Conservation (phyloP, 2,797 vertebrate species). For the Perdix hodgsoniae region DNA sequence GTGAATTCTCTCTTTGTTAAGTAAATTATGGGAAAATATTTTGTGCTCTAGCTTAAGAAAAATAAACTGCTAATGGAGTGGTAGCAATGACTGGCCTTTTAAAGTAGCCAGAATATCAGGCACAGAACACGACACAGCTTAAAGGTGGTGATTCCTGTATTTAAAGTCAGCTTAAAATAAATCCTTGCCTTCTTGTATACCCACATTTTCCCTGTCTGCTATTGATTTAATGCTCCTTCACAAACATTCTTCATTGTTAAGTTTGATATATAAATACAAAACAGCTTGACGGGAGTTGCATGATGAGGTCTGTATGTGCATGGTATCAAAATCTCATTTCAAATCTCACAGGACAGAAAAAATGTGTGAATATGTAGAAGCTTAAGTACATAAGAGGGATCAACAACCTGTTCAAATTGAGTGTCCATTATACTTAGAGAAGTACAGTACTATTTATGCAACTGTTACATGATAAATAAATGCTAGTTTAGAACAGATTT, state of each 20-base stretch:
- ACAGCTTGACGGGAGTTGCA: accelerated
- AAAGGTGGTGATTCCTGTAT: not conserved
- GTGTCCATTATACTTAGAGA: not conserved
- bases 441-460: not conserved
- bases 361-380: not conserved
- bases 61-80: not conserved
- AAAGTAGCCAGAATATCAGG: not conserved
- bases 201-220: not conserved
- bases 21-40: slow-evolving; percentile 65
- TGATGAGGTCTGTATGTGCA: not conserved
- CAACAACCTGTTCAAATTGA: not conserved
- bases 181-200: not conserved
- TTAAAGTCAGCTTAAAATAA: not conserved
- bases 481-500: not conserved
- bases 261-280: not conserved
- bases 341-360: not conserved
- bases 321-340: not conserved
- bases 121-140: not conserved
- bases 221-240: not conserved
- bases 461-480: not conserved
- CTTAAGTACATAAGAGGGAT: not conserved
- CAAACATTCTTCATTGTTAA: not conserved
- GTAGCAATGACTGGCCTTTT: not conserved
- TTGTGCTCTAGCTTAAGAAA: slow-evolving; percentile 23
- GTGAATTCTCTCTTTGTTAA: slow-evolving; percentile 57